phyloP scores from a whole-genome alignment of 2,113 vertebrate species.

The Bos taurus region ARS-UCD2.0 NC_037336.1:32774001-32774500 shows the following conservation, averaged over 20 bases:
- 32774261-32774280: not conserved
- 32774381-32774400: not conserved
- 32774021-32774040: not conserved
- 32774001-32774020: not conserved
- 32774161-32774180: not conserved
- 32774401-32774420: not conserved
- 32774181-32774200: not conserved
- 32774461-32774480: constrained; percentile 54
- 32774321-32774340: not conserved
- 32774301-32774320: not conserved
- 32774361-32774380: not conserved
- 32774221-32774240: not conserved
- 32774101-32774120: not conserved
- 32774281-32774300: not conserved
- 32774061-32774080: not conserved
- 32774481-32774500: constrained; percentile 47
- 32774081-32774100: not conserved
- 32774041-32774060: not conserved
- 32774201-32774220: not conserved
- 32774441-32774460: not conserved
- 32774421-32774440: not conserved
- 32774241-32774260: not conserved
- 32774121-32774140: not conserved
- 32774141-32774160: not conserved
- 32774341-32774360: not conserved